Base-by-base conservation (phyloP, 2,888 invertebrate genomes). In the Atethmia centrago region DNA sequence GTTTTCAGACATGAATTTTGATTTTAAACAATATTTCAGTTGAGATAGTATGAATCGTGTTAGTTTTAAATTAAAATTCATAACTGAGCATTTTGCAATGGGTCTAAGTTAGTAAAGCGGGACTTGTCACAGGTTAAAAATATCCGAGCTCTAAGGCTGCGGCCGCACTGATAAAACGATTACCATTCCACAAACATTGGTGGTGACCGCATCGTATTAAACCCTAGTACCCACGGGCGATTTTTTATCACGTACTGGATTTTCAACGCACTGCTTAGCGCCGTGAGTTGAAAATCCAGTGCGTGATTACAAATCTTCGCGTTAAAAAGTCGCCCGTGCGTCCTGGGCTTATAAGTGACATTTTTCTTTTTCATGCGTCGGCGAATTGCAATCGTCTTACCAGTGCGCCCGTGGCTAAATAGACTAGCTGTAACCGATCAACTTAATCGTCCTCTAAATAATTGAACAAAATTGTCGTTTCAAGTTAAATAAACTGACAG, bases 61-160 rank as follows among this genome's bases (percentile, higher is more conserved):
- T 49, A 16, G 42, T 45, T 59, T 77, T 40, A 47, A 56, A 63
- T 76, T 49, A 40, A 28, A 28, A 51, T 59, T 68, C 21, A 51
- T 36, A 51, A 19, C 49, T 47, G n/a, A 25, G 25, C n/a, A 10
- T 19, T 75, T 2, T 45, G 19, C 16, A 42, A 31, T 73, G 8
- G 12, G 12, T 12, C 2, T n/a, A 14, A 45, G 19, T 40, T 70
- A 56, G 28, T 61, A 40, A 47, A 49, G 28, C 16, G 0, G 9
- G 2, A 42, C 1, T 28, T 58, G 9, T 14, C 21, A n/a, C 16
- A 14, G 51, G 28, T 45, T 36, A 16, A 16, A 45, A 42, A 5
- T 16, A 59, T 45, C 0, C 16, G 1, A 45, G 5, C 9, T 56
- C 14, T 59, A 45, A 42, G 28, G 21, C 25, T 56, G n/a, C 10